These are phyloP conservation scores for Acronicta psi DNA, from an alignment of 2,888 invertebrate species.

Conservation along the genomic window DNA sequence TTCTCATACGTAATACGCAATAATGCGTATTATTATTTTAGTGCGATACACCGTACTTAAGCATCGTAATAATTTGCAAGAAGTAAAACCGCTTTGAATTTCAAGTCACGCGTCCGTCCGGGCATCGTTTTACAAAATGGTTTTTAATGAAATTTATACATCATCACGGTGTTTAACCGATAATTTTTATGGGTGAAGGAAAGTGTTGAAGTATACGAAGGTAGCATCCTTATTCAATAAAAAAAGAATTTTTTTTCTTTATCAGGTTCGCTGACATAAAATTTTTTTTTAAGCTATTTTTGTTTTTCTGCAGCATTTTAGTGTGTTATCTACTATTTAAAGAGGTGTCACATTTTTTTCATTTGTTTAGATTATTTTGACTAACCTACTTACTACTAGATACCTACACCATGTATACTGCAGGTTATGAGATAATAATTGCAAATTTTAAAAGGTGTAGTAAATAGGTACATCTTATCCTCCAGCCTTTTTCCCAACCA, in stretches of 20 bases:
- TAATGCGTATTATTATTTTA: constrained; percentile 42
- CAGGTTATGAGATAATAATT: too few species aligned
- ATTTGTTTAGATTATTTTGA: too few species aligned
- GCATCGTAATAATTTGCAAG: constrained; percentile 43
- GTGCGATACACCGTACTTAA: constrained; percentile 25
- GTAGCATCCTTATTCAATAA: constrained; percentile 11
- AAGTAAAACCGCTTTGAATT: constrained; percentile 32
- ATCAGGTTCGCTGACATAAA: too few species aligned
- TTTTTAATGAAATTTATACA: constrained; percentile 54
- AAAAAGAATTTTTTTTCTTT: constrained; percentile 1
- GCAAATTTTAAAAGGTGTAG: too few species aligned
- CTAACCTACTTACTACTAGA: too few species aligned
- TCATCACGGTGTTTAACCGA: constrained; percentile 34
- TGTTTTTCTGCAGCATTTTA: too few species aligned
- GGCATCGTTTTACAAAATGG: constrained; percentile 42
- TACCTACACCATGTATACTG: too few species aligned
- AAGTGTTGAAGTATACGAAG: constrained; percentile 37
- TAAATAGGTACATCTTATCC: too few species aligned
- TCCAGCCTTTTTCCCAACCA: too few species aligned
- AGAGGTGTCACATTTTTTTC: too few species aligned
- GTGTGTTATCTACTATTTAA: too few species aligned
- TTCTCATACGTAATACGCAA: constrained; percentile 42
- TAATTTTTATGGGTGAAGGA: constrained; percentile 44
- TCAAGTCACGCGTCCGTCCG: constrained; percentile 41
- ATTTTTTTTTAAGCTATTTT: too few species aligned